These are phyloP conservation scores for Dryomyza anilis DNA, from an alignment of 2,888 invertebrate genomes.

Conservation along the genomic window DNA sequence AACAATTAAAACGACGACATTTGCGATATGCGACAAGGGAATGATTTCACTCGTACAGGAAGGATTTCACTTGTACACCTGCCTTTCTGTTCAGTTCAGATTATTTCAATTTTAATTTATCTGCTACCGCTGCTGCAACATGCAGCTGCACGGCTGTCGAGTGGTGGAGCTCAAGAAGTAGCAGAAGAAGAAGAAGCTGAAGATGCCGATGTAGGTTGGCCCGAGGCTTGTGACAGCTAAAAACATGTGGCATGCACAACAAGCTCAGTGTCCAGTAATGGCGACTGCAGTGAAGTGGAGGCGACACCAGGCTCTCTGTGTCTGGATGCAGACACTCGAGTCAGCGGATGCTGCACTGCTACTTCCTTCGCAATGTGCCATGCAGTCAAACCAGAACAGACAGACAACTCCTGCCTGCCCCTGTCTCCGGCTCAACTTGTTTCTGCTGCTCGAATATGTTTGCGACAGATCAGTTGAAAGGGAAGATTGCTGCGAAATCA, in stretches of 20 bases:
- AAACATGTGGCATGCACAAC: conserved; percentile 11
- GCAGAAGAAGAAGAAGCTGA: too few relatives aligned
- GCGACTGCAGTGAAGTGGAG: background rate
- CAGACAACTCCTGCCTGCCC: too few relatives aligned
- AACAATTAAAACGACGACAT: too few relatives aligned
- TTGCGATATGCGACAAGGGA: too few relatives aligned
- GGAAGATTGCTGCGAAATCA: conserved; percentile 33
- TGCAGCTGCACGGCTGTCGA: background rate
- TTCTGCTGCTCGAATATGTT: background rate
- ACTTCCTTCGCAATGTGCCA: too few relatives aligned
- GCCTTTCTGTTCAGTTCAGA: background rate
- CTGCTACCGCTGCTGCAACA: conserved; percentile 15
- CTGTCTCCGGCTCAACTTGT: background rate
- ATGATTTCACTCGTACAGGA: background rate
- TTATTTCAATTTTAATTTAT: conserved; percentile 38
- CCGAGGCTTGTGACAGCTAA: conserved; percentile 13
- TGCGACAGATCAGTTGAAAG: background rate
- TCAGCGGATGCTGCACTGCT: too few relatives aligned
- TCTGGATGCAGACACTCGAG: too few relatives aligned
- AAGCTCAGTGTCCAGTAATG: background rate
- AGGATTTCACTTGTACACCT: background rate
- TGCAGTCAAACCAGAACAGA: too few relatives aligned
- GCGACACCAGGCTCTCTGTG: too few relatives aligned
- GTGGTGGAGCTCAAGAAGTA: too few relatives aligned
- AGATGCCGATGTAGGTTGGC: too few relatives aligned